Percentiles rank a stretch among this genome's conserved stretches.
Evolutionary conservation across 2,113 vertebrate genomes (phyloP).

Genomic region (Cyphomyrus discorhynchus): DNA sequence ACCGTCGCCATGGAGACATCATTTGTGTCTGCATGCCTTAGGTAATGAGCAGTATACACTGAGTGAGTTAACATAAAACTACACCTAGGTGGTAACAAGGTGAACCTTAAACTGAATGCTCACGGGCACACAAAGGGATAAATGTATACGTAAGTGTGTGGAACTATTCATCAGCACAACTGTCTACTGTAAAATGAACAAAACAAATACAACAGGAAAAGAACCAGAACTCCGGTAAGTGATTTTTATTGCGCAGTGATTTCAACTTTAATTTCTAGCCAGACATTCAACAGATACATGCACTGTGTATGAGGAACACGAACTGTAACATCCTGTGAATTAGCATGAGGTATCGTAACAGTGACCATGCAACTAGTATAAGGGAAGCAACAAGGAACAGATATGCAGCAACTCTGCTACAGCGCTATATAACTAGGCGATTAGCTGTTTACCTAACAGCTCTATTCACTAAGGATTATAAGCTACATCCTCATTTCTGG

Average conservation of each 20-base stretch:
- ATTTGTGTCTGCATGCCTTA: conserved; percentile 21
- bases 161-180: not conserved
- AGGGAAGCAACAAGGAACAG: not conserved
- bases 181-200: not conserved
- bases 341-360: not conserved
- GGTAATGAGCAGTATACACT: not conserved
- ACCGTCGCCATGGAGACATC: conserved; percentile 39
- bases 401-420: not conserved
- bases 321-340: not conserved
- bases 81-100: not conserved
- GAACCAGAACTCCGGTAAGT: not conserved
- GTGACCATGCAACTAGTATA: not conserved
- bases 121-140: not conserved
- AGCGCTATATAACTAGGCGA: not conserved
- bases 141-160: not conserved
- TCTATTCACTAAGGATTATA: not conserved
- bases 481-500: not conserved
- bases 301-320: not conserved
- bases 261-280: not conserved
- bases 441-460: not conserved
- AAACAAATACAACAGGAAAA: not conserved
- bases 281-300: not conserved
- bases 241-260: not conserved
- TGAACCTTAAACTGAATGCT: not conserved
- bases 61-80: not conserved